Evolutionary conservation across 1,140 invertebrate genomes (phyloP), one percentile per base, ranked within the genome.

Genomic region (Antheraea mylitta): DNA sequence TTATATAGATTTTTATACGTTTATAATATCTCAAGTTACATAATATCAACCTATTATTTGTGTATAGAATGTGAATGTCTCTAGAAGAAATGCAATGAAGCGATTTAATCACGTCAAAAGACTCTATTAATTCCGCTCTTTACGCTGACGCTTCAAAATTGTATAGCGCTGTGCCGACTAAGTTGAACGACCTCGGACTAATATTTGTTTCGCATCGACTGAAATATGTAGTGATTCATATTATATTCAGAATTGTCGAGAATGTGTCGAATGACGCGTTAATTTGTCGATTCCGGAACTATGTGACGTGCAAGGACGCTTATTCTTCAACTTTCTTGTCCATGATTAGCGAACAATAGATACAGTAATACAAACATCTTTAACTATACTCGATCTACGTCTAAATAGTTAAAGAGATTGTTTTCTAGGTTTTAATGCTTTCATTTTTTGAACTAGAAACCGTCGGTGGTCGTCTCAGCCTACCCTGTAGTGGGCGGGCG

Each of bases 201-300:
- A 5, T 53, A 13, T 53, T 53, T 53, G 45, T 53, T 53, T 53
- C 45, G 45, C 45, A 53, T n/a, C 45, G 45, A 53, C 45, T 53
- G 45, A 53, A 53, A 53, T n/a, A 53, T 53, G 45, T 16, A 9
- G 45, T 53, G 45, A 53, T 53, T 53, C 45, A 53, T 53, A 53
- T 53, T 16, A 53, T 53, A 53, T 53, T 53, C 45, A 53, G 45
- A 53, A 53, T 53, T 53, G 45, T 53, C 45, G 45, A 11, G 45
- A 53, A 53, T 13, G 13, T 16, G 45, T 53, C 9, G 16, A 53
- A 0, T 53, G 45, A 53, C 16, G 10, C 45, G 45, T 16, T n/a
- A 53, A 53, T 53, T 53, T 13, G 13, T 16, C 16, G 45, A 53
- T 16, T 53, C 10, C 45, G 45, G 45, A 53, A 53, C 45, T 16